phyloP scores from a whole-genome alignment of 2,113 vertebrate species.

The Psittacus erithacus region DNA sequence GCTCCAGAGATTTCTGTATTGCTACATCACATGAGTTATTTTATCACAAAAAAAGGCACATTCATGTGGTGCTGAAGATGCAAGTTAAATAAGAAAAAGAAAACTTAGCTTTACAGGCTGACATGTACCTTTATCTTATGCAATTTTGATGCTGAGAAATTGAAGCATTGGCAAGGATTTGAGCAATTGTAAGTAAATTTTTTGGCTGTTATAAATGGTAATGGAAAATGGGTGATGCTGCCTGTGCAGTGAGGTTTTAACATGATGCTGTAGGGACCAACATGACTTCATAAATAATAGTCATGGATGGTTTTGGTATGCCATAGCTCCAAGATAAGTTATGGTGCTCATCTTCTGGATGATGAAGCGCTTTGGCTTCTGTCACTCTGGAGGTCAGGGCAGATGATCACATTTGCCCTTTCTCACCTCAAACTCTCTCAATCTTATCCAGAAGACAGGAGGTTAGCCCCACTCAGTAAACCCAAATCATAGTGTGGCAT shows the following conservation, averaged over 20 bases:
- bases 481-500: not conserved
- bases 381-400: not conserved
- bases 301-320: not conserved
- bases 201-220: rapidly evolving
- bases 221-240: not conserved
- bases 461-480: not conserved
- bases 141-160: not conserved
- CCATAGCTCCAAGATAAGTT: not conserved
- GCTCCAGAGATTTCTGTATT: not conserved
- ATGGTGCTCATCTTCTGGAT: rapidly evolving
- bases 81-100: not conserved
- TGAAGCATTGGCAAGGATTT: not conserved
- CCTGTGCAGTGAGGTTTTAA: not conserved
- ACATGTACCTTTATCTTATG: not conserved
- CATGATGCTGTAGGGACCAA: not conserved
- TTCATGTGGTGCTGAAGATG: not conserved
- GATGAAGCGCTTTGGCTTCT: not conserved
- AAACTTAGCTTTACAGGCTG: not conserved
- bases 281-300: not conserved
- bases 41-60: not conserved
- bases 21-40: not conserved
- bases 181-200: not conserved
- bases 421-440: not conserved
- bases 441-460: not conserved
- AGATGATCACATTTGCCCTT: not conserved